A percentile compares a stretch with the other conserved stretches of the same genome.
Conservation (phyloP, 2,888 invertebrate species). For the Digitonthophagus gazella region DNA sequence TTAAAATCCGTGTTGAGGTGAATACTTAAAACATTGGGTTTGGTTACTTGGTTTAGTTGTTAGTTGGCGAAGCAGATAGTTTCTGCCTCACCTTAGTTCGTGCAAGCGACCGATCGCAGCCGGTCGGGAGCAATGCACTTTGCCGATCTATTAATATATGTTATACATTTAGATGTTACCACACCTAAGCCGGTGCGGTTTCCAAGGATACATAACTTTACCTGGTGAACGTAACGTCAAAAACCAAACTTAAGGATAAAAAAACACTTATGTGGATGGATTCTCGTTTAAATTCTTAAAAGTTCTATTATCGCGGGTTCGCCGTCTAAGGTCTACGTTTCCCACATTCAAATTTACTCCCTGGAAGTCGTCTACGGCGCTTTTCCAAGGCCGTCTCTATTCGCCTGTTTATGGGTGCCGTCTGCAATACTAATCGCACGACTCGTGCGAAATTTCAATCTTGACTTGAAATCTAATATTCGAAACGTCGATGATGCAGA, state of each 20-base stretch:
- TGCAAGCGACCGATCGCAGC: not conserved
- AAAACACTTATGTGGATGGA: not conserved
- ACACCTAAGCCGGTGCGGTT: not conserved
- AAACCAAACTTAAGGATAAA: not conserved
- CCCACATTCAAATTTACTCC: not conserved
- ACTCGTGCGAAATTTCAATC: not conserved
- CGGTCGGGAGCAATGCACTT: not conserved
- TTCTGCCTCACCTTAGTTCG: not conserved
- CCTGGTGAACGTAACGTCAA: not conserved
- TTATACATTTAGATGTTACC: not conserved
- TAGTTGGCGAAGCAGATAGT: too few species aligned
- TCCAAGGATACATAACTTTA: not conserved
- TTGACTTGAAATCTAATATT: not conserved
- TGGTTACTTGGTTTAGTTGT: too few species aligned
- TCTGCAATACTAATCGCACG: not conserved
- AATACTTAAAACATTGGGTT: too few species aligned
- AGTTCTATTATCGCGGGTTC: not conserved
- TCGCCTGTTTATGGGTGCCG: not conserved
- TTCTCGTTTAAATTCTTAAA: not conserved
- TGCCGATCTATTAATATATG: not conserved
- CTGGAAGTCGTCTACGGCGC: not conserved
- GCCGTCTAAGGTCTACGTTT: not conserved
- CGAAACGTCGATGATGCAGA: not conserved
- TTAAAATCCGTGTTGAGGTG: too few species aligned
- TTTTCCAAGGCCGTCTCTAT: not conserved